Evolutionary conservation across 2,888 invertebrate species (phyloP).

Genomic region (Nomada hirtipes): DNA sequence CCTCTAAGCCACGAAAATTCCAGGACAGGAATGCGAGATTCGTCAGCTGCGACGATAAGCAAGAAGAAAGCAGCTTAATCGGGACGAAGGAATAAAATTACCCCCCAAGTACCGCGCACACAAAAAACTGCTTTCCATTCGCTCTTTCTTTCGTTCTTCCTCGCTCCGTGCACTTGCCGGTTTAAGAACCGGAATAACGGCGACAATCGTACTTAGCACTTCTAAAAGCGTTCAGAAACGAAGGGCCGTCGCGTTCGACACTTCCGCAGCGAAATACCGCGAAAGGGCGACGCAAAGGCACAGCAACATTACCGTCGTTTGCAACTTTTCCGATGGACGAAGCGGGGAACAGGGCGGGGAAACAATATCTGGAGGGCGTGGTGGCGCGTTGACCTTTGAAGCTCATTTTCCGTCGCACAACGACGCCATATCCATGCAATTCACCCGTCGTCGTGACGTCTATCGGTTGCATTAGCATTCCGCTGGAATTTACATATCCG

Average conservation of each 20-base stretch:
- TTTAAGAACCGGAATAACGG: not conserved
- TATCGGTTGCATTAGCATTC: conserved; percentile 45
- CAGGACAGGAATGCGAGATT: no score
- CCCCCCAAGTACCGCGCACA: not conserved
- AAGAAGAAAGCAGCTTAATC: not conserved
- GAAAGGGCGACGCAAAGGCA: no score
- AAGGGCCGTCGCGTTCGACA: not conserved
- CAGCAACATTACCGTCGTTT: not conserved
- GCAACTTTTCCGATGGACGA: not conserved
- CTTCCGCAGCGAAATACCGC: not conserved
- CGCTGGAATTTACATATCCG: conserved; percentile 47
- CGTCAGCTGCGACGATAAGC: not conserved
- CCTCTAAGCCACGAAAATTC: no score
- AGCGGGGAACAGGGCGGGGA: not conserved
- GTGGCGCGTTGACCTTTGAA: conserved; percentile 24
- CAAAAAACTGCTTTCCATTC: not conserved
- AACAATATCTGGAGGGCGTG: not conserved
- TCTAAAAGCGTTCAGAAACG: no score
- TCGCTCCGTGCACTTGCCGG: not conserved
- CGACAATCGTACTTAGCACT: no score
- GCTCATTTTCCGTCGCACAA: conserved; percentile 26
- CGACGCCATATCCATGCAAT: conserved; percentile 17
- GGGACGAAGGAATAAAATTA: not conserved
- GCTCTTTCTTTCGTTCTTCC: not conserved
- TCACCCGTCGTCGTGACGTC: conserved; percentile 42